Percentiles rank a stretch among this genome's conserved stretches.
phyloP scores from a whole-genome alignment of 2,888 invertebrate genomes.

The Melieria picta region DNA sequence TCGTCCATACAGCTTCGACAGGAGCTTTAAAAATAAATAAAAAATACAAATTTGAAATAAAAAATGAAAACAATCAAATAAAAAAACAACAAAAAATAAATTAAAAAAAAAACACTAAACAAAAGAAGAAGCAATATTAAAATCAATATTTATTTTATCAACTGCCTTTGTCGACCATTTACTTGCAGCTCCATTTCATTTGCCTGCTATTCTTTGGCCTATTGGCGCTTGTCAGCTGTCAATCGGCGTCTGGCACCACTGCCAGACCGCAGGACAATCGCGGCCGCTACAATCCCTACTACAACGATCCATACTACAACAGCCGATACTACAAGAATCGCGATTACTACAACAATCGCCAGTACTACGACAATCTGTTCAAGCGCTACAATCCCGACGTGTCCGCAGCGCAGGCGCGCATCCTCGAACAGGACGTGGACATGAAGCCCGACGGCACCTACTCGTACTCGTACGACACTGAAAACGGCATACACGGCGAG shows the following conservation, averaged over 20 bases:
- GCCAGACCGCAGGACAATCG: conserved; percentile 1
- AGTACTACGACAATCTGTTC: conserved; percentile 53
- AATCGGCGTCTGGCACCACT: conserved; percentile 4
- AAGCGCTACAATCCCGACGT: conserved; percentile 54
- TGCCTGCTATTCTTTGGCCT: neutral
- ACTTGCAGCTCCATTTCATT: conserved; percentile 22
- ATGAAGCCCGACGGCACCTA: conserved; percentile 53
- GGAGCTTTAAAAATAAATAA: neutral
- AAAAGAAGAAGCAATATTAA: no score
- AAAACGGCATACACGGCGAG: conserved; percentile 60
- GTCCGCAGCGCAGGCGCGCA: conserved; percentile 50
- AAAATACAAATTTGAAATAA: neutral
- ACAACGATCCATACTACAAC: conserved; percentile 48
- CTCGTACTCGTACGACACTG: conserved; percentile 57
- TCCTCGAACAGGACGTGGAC: conserved; percentile 48
- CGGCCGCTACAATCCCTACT: conserved; percentile 46
- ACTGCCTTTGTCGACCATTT: no score
- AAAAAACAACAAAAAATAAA: no score
- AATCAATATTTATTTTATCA: no score
- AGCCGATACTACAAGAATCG: conserved; percentile 52
- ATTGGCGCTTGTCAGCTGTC: conserved; percentile 15
- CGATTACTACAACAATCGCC: conserved; percentile 51
- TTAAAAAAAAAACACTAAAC: no score
- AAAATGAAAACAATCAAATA: no score
- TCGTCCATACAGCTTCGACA: neutral